Conservation (phyloP, 2,113 vertebrate species). For the Penelope pileata region DNA sequence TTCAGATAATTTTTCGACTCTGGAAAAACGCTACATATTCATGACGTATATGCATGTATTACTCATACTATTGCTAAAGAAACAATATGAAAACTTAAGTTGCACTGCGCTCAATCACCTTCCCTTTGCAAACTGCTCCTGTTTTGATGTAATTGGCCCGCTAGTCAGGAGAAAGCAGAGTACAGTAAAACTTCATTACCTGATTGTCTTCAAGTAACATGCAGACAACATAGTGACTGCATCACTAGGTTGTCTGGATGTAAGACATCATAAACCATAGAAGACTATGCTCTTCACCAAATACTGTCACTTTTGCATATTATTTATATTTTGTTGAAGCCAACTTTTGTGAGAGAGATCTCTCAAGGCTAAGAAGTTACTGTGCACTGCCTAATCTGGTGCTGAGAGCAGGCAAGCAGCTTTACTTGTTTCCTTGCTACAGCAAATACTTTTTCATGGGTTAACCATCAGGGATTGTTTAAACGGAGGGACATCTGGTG, state of each 20-base stretch:
- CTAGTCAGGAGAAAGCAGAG: neutral
- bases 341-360: neutral
- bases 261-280: neutral
- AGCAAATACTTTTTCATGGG: neutral
- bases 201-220: neutral
- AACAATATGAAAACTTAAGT: neutral
- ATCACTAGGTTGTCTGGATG: neutral
- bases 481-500: constrained; percentile 65
- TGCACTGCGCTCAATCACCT: neutral
- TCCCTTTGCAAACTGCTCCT: neutral
- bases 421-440: neutral
- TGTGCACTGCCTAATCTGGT: no score
- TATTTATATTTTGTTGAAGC: neutral
- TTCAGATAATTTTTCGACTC: neutral
- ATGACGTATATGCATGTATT: neutral
- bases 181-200: neutral
- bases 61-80: fast-evolving
- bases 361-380: neutral
- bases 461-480: neutral
- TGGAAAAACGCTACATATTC: neutral
- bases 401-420: neutral
- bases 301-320: fast-evolving
- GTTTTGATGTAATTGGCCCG: neutral
- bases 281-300: neutral
- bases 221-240: no score